Evolutionary conservation across 2,888 invertebrate species (phyloP).

Genomic region (Craniophora ligustri): DNA sequence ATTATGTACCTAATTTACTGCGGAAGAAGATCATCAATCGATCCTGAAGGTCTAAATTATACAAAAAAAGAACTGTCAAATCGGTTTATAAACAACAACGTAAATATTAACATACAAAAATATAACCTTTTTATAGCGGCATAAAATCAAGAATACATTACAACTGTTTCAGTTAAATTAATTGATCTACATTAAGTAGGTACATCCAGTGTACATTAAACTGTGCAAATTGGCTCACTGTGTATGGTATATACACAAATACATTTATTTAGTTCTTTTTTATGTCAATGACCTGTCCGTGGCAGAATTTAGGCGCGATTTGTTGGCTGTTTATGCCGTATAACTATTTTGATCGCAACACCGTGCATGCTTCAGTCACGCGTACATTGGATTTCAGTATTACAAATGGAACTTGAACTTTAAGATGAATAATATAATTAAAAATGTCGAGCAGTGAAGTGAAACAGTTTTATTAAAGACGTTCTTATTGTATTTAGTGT

Average conservation of each 20-base stretch:
- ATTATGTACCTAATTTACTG: no score
- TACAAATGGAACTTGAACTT: slow-evolving; percentile 10
- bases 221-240: slow-evolving; percentile 13
- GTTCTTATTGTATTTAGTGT: neutral
- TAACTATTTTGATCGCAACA: slow-evolving; percentile 47
- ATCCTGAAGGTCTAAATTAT: no score
- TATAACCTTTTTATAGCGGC: no score
- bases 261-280: slow-evolving; percentile 41
- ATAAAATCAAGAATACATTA: neutral
- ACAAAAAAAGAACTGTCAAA: no score
- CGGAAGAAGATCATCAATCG: no score
- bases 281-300: slow-evolving; percentile 51
- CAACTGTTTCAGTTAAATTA: neutral
- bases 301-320: slow-evolving; percentile 44
- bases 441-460: no score
- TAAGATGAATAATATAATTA: neutral
- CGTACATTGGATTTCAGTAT: slow-evolving; percentile 19
- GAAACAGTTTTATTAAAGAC: neutral
- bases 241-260: slow-evolving; percentile 20
- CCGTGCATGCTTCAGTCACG: slow-evolving; percentile 15
- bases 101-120: no score
- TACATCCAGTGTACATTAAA: slow-evolving; percentile 1
- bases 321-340: slow-evolving; percentile 27
- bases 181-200: neutral
- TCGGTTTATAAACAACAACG: no score